A percentile compares a stretch with the other conserved stretches of the same genome.
Conservation (phyloP, 1,140 invertebrate genomes). For the Spodoptera frugiperda region DNA sequence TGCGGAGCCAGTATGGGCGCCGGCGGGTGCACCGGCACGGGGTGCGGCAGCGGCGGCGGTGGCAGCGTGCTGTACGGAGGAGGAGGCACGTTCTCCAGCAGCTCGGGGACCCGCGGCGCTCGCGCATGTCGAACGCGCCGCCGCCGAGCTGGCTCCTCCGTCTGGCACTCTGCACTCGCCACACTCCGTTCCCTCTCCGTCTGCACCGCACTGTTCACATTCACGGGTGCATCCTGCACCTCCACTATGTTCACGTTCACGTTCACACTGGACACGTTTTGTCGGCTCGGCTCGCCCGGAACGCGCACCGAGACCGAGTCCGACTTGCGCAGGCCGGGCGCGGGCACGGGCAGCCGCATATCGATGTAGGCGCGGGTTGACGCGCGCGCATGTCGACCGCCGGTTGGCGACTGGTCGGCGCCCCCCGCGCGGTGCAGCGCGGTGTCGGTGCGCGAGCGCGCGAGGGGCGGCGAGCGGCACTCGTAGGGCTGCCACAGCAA, state of each 20-base stretch:
- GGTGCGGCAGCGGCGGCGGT: constrained; percentile 50
- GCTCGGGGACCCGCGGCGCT: constrained; percentile 68
- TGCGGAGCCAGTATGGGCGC: constrained; percentile 61
- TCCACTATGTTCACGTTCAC: constrained; percentile 80
- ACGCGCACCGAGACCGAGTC: constrained; percentile 81
- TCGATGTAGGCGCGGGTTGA: constrained; percentile 73
- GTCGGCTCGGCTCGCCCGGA: constrained; percentile 74
- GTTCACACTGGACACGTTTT: constrained; percentile 75
- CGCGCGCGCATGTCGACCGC: constrained; percentile 83
- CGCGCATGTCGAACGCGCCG: constrained; percentile 68
- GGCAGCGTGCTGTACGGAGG: constrained; percentile 85
- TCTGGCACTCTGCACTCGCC: constrained; percentile 79
- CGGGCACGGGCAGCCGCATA: constrained; percentile 85
- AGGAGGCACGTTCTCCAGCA: constrained; percentile 73
- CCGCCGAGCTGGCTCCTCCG: constrained; percentile 79
- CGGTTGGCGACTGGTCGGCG: constrained; percentile 77
- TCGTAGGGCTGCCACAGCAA: constrained; percentile 86
- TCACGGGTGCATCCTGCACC: constrained; percentile 72
- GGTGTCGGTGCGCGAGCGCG: constrained; percentile 78
- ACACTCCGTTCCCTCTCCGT: constrained; percentile 78
- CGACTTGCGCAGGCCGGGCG: constrained; percentile 79
- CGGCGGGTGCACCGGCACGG: constrained; percentile 58
- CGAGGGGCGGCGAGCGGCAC: constrained; percentile 80
- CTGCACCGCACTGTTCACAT: constrained; percentile 81
- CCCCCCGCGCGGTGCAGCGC: constrained; percentile 62